Percentiles rank a stretch among this genome's conserved stretches.
Evolutionary conservation across 2,797 vertebrate species (phyloP).

Genomic region (Pogonophryne albipinna): DNA sequence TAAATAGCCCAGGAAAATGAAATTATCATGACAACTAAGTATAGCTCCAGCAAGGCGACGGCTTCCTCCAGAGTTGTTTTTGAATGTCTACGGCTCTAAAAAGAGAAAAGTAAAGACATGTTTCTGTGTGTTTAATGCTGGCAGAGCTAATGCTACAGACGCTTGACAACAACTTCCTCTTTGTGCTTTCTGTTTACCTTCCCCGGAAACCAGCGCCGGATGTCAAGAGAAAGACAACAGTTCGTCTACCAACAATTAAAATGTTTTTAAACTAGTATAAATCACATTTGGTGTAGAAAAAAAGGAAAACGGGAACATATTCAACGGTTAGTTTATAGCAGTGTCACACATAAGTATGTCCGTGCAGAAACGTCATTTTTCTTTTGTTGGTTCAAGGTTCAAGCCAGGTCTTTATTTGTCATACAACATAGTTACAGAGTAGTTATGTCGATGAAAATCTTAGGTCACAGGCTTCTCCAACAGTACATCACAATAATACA

Average conservation of each 20-base stretch:
- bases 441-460: no score
- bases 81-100: slow-evolving; percentile 38
- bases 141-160: neutral
- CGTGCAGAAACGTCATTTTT: slow-evolving; percentile 43
- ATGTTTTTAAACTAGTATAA: fast-evolving
- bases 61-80: slow-evolving; percentile 85
- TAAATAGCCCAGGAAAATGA: slow-evolving; percentile 88
- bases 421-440: no score
- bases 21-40: slow-evolving; percentile 86
- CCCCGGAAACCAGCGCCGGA: slow-evolving; percentile 63
- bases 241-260: neutral
- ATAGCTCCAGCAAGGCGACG: slow-evolving; percentile 83
- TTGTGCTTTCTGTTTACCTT: slow-evolving; percentile 64
- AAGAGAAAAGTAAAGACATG: slow-evolving; percentile 41
- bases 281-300: neutral
- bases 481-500: no score
- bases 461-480: no score
- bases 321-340: neutral
- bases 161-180: slow-evolving; percentile 81
- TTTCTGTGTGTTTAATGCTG: slow-evolving; percentile 8
- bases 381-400: no score
- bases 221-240: neutral
- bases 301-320: neutral
- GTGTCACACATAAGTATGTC: slow-evolving; percentile 42
- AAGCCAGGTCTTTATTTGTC: no score